Conservation (phyloP, 2,797 vertebrate genomes). For the Leptatherina wallacei region DNA sequence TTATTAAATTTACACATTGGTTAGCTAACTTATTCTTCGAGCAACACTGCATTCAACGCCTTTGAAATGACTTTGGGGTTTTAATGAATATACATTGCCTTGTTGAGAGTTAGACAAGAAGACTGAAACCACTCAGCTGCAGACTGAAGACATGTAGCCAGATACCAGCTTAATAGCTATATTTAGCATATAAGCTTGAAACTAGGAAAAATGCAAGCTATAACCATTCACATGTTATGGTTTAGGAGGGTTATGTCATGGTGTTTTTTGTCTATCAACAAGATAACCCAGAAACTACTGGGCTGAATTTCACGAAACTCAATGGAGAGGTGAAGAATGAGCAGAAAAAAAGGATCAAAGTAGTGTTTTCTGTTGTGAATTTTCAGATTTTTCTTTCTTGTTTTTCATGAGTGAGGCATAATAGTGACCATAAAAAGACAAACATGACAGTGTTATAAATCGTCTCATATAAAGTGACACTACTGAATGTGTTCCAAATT, state of each 20-base stretch:
- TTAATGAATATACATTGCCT: constrained; percentile 18
- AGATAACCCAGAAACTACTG: not conserved
- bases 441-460: not conserved
- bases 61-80: not conserved
- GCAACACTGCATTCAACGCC: constrained; percentile 2
- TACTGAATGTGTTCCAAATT: constrained; percentile 1
- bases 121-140: not conserved
- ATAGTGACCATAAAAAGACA: not conserved
- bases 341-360: not conserved
- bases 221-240: not conserved
- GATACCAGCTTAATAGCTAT: not conserved
- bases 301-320: not conserved
- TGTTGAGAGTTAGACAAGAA: not conserved
- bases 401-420: not conserved
- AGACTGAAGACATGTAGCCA: not conserved
- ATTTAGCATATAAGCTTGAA: not conserved
- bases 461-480: not conserved
- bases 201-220: not conserved
- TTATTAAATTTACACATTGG: constrained; percentile 28
- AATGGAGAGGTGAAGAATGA: not conserved
- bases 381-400: not conserved
- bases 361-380: not conserved
- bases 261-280: not conserved
- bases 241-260: not conserved
- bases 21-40: not conserved